Conservation (phyloP, 2,113 vertebrate species). For the Tyto alba region DNA sequence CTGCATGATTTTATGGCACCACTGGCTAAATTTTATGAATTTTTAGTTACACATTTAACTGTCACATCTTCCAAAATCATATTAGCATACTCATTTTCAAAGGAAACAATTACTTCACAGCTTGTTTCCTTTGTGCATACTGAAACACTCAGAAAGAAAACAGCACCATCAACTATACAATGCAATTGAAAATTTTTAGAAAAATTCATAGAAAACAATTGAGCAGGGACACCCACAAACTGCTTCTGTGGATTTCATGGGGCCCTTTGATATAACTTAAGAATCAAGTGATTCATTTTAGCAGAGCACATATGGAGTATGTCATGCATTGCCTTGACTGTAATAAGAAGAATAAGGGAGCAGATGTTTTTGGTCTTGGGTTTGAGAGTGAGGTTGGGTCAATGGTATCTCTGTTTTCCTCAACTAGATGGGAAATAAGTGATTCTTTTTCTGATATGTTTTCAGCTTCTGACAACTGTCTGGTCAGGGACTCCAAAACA, state of each 20-base stretch:
- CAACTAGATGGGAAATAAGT: not conserved
- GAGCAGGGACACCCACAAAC: not conserved
- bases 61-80: not conserved
- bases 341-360: not conserved
- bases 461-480: not conserved
- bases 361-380: not conserved
- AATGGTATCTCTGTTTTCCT: not conserved
- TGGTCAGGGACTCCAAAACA: not conserved
- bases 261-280: not conserved
- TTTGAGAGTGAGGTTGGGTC: not conserved
- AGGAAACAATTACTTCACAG: not conserved
- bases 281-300: not conserved
- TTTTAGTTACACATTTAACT: not conserved
- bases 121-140: not conserved
- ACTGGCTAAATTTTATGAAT: not conserved
- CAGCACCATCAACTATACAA: not conserved
- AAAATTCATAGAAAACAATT: not conserved
- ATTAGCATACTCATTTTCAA: not conserved
- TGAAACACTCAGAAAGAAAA: not conserved
- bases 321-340: not conserved
- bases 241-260: not conserved
- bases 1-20: not conserved
- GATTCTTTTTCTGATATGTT: not conserved
- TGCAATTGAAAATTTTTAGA: not conserved
- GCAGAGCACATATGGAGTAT: not conserved